phyloP scores from a whole-genome alignment of 2,888 invertebrate species.

The Conops quadrifasciatus region DNA sequence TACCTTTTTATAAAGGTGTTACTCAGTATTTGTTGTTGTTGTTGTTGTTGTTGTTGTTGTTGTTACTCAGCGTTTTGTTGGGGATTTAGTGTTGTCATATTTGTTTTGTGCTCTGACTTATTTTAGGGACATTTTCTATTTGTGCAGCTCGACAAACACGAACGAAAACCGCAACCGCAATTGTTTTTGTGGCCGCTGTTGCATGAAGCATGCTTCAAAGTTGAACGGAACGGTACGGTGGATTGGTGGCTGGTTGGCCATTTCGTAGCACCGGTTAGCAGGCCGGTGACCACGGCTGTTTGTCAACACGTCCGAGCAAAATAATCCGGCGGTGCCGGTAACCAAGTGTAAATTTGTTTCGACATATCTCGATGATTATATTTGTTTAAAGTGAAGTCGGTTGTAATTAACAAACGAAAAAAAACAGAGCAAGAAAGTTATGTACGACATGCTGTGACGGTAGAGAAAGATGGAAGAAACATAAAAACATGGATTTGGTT shows the following conservation, averaged over 20 bases:
- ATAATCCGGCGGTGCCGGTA: slow-evolving; percentile 25
- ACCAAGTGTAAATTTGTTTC: slow-evolving; percentile 29
- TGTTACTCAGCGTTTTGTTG: no score
- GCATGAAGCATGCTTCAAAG: slow-evolving; percentile 1
- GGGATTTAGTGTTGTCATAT: neutral
- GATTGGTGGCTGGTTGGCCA: neutral
- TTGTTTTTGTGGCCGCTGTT: slow-evolving; percentile 27
- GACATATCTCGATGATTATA: slow-evolving; percentile 25
- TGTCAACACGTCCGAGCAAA: slow-evolving; percentile 4
- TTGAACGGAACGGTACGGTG: neutral
- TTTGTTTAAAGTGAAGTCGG: slow-evolving; percentile 31
- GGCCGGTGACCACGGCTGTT: neutral
- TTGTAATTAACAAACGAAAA: slow-evolving; percentile 34
- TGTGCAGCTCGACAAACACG: slow-evolving; percentile 21
- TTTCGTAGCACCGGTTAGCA: no score
- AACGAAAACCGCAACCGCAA: slow-evolving; percentile 29
- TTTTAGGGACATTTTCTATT: slow-evolving; percentile 22
- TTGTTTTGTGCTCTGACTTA: slow-evolving; percentile 12
- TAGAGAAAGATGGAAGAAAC: slow-evolving; percentile 8
- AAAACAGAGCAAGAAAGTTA: no score
- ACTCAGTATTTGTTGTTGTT: neutral
- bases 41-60: no score
- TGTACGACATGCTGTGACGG: no score
- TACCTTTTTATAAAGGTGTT: neutral
- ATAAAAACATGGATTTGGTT: neutral